Percentiles rank a stretch among this genome's conserved stretches.
Evolutionary conservation across 1,140 invertebrate species (phyloP).

Genomic region (Anastrepha obliqua): DNA sequence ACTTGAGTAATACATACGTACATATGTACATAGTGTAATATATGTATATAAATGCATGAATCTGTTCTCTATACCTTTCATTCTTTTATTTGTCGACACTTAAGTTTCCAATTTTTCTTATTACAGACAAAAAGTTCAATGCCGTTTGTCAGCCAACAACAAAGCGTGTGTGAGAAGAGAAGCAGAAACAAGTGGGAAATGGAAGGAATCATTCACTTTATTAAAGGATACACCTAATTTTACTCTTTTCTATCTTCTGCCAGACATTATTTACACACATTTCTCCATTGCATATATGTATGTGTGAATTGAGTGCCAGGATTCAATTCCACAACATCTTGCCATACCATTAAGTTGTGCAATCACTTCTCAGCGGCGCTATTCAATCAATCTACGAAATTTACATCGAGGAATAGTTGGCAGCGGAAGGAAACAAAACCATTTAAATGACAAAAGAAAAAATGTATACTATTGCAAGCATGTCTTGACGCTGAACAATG

Average conservation of each 20-base stretch:
- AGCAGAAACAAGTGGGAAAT: not conserved
- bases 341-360: constrained; percentile 9
- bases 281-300: not conserved
- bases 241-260: not conserved
- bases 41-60: too few relatives aligned
- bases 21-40: too few relatives aligned
- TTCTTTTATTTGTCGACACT: not conserved
- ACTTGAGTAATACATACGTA: too few relatives aligned
- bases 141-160: not conserved
- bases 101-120: constrained; percentile 36
- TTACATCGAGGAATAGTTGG: not conserved
- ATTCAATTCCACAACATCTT: constrained; percentile 33
- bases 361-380: constrained; percentile 29
- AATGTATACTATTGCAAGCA: constrained; percentile 23
- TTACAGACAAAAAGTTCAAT: constrained; percentile 25
- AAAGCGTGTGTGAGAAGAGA: not conserved
- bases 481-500: constrained; percentile 8
- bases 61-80: not conserved
- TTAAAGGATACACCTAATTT: constrained; percentile 29
- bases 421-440: not conserved
- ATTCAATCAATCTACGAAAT: constrained; percentile 42
- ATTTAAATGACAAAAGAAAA: constrained; percentile 30
- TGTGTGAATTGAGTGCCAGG: not conserved
- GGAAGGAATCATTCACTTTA: constrained; percentile 16
- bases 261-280: constrained; percentile 17